Percentiles rank a stretch among this genome's conserved stretches.
Evolutionary conservation across 2,113 vertebrate species (phyloP).

Genomic region (Balaeniceps rex): DNA sequence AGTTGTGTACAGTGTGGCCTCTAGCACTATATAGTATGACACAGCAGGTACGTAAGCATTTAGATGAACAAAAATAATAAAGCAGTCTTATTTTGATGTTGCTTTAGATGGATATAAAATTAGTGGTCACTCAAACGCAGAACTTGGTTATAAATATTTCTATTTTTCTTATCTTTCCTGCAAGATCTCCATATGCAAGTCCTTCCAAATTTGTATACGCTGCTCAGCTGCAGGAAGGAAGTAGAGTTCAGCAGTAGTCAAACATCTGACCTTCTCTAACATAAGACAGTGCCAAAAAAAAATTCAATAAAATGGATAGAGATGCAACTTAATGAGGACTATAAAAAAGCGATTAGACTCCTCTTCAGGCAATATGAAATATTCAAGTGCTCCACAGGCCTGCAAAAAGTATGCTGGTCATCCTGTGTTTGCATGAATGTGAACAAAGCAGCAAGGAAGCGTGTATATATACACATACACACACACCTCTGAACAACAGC

Average conservation of each 20-base stretch:
- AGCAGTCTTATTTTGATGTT: not conserved
- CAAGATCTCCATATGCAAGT: not conserved
- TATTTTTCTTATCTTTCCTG: too few relatives aligned
- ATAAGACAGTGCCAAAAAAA: not conserved
- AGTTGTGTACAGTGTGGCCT: not conserved
- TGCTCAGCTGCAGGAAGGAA: not conserved
- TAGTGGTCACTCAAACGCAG: not conserved
- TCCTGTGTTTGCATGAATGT: not conserved
- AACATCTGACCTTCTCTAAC: not conserved
- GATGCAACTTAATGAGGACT: not conserved
- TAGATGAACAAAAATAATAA: not conserved
- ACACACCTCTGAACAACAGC: not conserved
- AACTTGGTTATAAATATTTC: too few relatives aligned
- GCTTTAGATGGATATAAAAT: not conserved
- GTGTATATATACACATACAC: rapidly evolving
- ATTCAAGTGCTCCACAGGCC: not conserved
- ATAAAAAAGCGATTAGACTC: not conserved
- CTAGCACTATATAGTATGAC: not conserved
- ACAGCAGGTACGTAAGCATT: not conserved
- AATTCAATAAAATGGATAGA: not conserved
- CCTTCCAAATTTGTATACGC: not conserved
- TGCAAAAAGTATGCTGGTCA: not conserved
- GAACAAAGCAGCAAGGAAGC: not conserved
- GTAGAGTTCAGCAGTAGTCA: not conserved
- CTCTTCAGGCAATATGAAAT: not conserved